These are phyloP conservation scores for Stictocephala bisonia DNA, from an alignment of 2,888 invertebrate genomes.

Conservation along the genomic window DNA sequence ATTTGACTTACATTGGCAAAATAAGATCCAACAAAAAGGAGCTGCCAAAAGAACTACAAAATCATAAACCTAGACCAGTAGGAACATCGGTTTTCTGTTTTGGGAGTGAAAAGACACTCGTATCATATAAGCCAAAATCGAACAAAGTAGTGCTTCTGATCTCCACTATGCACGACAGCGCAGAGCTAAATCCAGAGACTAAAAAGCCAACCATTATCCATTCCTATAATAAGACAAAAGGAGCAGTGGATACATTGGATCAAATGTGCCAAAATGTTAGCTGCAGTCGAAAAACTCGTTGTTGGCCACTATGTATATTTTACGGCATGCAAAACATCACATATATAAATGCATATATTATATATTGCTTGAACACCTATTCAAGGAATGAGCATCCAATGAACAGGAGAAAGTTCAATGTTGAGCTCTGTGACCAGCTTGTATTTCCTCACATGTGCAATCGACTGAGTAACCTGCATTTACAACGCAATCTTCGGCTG, in stretches of 20 bases:
- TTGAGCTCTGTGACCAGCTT: conserved; percentile 27
- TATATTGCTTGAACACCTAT: conserved; percentile 26
- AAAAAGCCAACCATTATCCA: conserved; percentile 40
- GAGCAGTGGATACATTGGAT: conserved; percentile 38
- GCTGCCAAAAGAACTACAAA: conserved; percentile 14
- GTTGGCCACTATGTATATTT: conserved; percentile 42
- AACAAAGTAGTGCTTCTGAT: conserved; percentile 23
- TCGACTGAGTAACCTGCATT: conserved; percentile 12
- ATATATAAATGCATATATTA: conserved; percentile 36
- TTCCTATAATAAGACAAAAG: conserved; percentile 38
- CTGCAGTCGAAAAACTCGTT: conserved; percentile 34
- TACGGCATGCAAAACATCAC: conserved; percentile 42
- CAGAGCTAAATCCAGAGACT: conserved; percentile 28
- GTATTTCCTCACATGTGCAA: conserved; percentile 32
- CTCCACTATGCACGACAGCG: conserved; percentile 33
- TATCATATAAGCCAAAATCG: conserved; percentile 14
- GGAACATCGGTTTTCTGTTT: conserved; percentile 18
- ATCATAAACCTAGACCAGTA: conserved; percentile 14
- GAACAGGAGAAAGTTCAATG: conserved; percentile 25
- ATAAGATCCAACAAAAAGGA: conserved; percentile 6
- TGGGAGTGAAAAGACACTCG: conserved; percentile 30
- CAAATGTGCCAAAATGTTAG: conserved; percentile 35
- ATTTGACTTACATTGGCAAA: conserved; percentile 9
- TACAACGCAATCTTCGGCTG: conserved; percentile 16
- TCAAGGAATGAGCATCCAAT: background rate